These are phyloP conservation scores for Tragelaphus imberbis DNA, from an alignment of 2,113 vertebrate species.

Conservation along the genomic window DNA sequence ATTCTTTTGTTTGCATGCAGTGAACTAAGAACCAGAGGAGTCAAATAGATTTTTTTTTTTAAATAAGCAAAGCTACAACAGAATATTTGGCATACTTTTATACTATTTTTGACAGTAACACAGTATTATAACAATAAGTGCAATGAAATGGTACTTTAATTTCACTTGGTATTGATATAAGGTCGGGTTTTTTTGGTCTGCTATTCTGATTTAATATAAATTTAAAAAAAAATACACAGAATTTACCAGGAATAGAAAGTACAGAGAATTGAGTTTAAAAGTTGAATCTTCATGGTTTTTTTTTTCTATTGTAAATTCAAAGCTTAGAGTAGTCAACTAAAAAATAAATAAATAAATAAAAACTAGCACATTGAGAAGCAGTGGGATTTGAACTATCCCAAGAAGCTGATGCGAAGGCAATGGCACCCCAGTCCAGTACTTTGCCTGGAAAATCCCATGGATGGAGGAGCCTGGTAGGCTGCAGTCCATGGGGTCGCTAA, in stretches of 20 bases:
- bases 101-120: background rate
- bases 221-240: background rate
- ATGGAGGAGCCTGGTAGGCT: no score
- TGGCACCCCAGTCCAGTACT: no score
- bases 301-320: background rate
- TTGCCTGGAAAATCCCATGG: no score
- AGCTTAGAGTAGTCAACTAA: background rate
- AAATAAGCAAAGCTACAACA: background rate
- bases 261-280: conserved; percentile 5
- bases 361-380: background rate
- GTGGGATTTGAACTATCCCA: background rate
- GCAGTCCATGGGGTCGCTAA: no score
- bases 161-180: background rate
- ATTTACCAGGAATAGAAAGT: background rate
- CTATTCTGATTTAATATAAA: background rate
- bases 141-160: background rate
- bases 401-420: background rate
- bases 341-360: background rate
- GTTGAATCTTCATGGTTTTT: conserved; percentile 2
- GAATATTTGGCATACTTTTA: background rate
- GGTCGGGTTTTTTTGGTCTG: background rate
- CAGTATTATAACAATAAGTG: background rate
- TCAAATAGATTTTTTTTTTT: background rate
- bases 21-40: background rate
- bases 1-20: background rate